Conservation (phyloP, 1,140 invertebrate genomes). For the Apis mellifera region Amel_HAv3.1 CM009932.2:6562501-6563000, state of each 20-base stretch:
- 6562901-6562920: neutral
- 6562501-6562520: neutral
- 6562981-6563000: too few species aligned
- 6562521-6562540: slow-evolving; percentile 11
- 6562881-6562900: neutral
- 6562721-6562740: slow-evolving; percentile 77
- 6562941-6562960: neutral
- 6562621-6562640: slow-evolving; percentile 35
- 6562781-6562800: slow-evolving; percentile 80
- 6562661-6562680: slow-evolving; percentile 81
- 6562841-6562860: slow-evolving; percentile 60
- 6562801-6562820: slow-evolving; percentile 81
- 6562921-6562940: too few species aligned
- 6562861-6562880: slow-evolving; percentile 64
- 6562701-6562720: slow-evolving; percentile 80
- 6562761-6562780: slow-evolving; percentile 82
- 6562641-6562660: slow-evolving; percentile 74
- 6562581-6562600: slow-evolving; percentile 61
- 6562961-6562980: too few species aligned
- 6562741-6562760: slow-evolving; percentile 81
- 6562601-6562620: slow-evolving; percentile 40
- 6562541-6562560: neutral
- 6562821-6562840: slow-evolving; percentile 76
- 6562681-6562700: slow-evolving; percentile 81
- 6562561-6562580: neutral